These are phyloP conservation scores for Clamator glandarius DNA, from an alignment of 2,797 vertebrate species.

Conservation along the genomic window DNA sequence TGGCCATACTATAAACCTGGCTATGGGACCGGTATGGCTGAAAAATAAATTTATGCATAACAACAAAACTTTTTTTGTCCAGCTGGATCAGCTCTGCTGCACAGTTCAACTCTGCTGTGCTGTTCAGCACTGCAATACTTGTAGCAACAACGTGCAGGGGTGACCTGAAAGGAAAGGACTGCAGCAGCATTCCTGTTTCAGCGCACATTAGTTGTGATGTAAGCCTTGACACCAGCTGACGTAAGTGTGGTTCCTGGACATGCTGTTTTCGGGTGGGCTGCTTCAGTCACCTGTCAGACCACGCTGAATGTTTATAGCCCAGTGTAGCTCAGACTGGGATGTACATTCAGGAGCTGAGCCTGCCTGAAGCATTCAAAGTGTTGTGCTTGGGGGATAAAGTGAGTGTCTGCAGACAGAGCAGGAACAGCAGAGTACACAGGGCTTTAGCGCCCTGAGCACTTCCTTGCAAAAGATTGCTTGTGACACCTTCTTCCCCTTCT, in stretches of 20 bases:
- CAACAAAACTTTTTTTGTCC: background rate
- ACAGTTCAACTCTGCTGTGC: background rate
- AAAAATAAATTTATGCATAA: background rate
- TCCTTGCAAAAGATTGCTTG: background rate
- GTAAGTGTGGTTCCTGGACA: background rate
- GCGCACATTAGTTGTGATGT: background rate
- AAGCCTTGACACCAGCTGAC: background rate
- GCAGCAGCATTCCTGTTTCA: background rate
- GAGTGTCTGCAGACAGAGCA: background rate
- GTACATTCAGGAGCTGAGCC: background rate
- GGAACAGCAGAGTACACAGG: accelerated
- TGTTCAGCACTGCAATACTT: background rate
- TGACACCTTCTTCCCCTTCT: background rate
- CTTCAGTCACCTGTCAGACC: background rate
- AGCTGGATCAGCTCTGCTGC: background rate
- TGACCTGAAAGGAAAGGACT: background rate
- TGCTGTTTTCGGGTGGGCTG: background rate
- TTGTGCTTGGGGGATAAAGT: background rate
- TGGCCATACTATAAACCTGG: background rate
- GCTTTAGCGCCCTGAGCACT: background rate
- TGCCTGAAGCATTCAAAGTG: background rate
- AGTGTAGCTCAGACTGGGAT: background rate
- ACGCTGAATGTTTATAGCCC: background rate
- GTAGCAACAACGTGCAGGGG: background rate
- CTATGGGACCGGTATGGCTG: background rate